Evolutionary conservation across 2,113 vertebrate genomes (phyloP).

Genomic region (Otis tarda): DNA sequence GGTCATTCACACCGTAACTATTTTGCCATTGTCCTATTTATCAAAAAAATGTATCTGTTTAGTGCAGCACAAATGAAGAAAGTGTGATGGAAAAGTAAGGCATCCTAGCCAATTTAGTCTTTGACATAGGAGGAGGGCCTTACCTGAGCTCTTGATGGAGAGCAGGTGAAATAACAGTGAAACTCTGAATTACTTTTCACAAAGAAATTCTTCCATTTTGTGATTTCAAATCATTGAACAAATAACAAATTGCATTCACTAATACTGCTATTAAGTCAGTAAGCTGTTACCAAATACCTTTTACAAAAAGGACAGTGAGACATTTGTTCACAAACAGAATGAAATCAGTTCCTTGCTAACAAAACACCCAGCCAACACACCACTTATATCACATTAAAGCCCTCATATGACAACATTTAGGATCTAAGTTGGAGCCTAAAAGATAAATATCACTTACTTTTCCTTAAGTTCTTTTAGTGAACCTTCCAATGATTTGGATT

Average conservation of each 20-base stretch:
- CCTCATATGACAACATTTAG: neutral
- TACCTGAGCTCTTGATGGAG: neutral
- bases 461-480: constrained; percentile 79
- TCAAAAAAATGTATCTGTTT: neutral
- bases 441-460: constrained; percentile 79
- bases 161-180: neutral
- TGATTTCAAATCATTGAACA: constrained; percentile 1
- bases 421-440: neutral
- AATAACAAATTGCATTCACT: neutral
- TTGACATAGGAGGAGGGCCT: neutral
- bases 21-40: neutral
- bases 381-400: neutral
- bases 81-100: neutral
- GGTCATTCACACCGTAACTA: neutral
- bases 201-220: neutral
- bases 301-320: neutral
- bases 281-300: neutral
- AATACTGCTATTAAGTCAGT: neutral
- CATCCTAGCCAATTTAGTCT: neutral
- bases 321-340: neutral
- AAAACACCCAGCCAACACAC: neutral
- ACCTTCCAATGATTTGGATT: constrained; percentile 68
- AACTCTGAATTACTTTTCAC: neutral
- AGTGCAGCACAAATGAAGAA: neutral
- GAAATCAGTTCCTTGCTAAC: neutral